These are phyloP conservation scores for Alethe castanea DNA, from an alignment of 2,113 vertebrate genomes.

Conservation along the genomic window DNA sequence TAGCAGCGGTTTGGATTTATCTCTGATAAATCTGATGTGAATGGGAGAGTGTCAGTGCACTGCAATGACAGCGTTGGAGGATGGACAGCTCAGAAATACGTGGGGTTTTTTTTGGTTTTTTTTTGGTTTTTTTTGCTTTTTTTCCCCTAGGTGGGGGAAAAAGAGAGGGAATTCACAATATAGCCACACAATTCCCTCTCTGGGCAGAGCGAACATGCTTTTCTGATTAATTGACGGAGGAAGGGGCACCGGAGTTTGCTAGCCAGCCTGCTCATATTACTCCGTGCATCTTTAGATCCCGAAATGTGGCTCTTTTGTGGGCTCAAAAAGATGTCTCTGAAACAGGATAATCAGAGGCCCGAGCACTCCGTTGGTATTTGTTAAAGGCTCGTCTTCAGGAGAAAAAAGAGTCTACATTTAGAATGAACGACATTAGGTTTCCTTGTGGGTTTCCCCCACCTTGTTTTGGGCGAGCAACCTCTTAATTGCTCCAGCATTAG, in stretches of 20 bases:
- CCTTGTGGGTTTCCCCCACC: neutral
- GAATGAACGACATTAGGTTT: neutral
- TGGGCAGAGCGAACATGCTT: conserved; percentile 30
- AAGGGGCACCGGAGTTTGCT: conserved; percentile 33
- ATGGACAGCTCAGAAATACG: neutral
- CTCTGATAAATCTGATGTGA: neutral
- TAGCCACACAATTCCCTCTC: neutral
- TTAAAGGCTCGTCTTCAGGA: neutral
- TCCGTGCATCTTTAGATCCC: conserved; percentile 41
- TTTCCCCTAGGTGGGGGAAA: neutral
- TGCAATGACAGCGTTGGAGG: neutral
- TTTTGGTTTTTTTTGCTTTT: neutral
- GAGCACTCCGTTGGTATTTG: neutral
- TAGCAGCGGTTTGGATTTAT: neutral
- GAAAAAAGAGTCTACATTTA: neutral
- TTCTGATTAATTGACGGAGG: conserved; percentile 62
- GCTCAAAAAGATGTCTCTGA: conserved; percentile 26
- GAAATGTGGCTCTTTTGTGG: neutral
- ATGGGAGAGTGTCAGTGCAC: neutral
- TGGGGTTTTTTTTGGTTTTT: neutral
- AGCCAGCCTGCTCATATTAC: conserved; percentile 58
- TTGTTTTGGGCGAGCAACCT: conserved; percentile 25
- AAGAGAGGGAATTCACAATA: neutral
- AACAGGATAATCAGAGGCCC: conserved; percentile 28
- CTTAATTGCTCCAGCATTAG: conserved; percentile 54